These are phyloP conservation scores for Ianthella basta DNA, from an alignment of 37 sponge, comb jelly and placozoan genomes.

Conservation along the genomic window DNA sequence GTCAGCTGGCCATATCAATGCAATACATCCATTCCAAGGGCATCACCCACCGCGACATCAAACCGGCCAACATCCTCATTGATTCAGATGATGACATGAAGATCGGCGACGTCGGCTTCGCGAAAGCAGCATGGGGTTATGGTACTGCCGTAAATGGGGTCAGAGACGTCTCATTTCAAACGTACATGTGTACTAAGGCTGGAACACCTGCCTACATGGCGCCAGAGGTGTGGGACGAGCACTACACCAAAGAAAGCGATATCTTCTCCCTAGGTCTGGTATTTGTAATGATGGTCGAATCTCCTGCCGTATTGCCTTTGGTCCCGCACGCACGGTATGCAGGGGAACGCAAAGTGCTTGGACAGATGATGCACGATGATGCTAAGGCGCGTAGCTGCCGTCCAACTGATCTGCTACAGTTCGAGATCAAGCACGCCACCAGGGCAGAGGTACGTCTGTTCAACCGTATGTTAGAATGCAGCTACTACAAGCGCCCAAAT, in stretches of 20 bases:
- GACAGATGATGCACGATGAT: neutral
- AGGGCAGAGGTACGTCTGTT: constrained; percentile 3
- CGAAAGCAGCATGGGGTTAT: constrained; percentile 26
- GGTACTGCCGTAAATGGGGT: neutral
- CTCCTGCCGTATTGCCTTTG: constrained; percentile 1
- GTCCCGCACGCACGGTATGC: neutral
- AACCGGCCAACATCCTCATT: constrained; percentile 38
- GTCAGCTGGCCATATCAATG: constrained; percentile 25
- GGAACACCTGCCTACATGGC: constrained; percentile 46
- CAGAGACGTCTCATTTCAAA: neutral
- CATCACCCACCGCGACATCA: constrained; percentile 31
- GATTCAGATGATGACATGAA: constrained; percentile 27
- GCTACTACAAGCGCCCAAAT: constrained; percentile 6
- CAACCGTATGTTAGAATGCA: constrained; percentile 14
- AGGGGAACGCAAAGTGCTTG: neutral
- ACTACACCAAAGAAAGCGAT: constrained; percentile 31
- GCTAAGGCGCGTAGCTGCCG: neutral
- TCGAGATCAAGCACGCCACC: neutral
- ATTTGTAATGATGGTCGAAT: constrained; percentile 35
- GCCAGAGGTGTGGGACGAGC: constrained; percentile 40
- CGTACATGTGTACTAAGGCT: constrained; percentile 34
- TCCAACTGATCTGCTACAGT: neutral
- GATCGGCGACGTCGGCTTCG: constrained; percentile 42
- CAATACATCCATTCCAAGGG: constrained; percentile 10
- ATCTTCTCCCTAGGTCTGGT: constrained; percentile 48